phyloP scores from a whole-genome alignment of 2,113 vertebrate species.

The Hippocampus mohnikei region DNA sequence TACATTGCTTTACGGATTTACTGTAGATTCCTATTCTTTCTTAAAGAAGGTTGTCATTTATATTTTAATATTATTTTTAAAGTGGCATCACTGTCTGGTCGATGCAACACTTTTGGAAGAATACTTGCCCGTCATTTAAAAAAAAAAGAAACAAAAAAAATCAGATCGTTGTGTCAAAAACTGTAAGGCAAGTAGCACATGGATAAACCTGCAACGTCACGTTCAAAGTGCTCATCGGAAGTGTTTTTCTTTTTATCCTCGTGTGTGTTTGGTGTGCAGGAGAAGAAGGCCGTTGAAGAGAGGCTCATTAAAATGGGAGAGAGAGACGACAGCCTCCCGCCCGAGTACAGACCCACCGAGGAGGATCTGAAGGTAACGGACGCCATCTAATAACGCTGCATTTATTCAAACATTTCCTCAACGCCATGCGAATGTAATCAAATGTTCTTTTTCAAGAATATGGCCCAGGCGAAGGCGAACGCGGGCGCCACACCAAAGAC shows the following conservation, averaged over 20 bases:
- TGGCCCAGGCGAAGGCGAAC: slow-evolving; percentile 38
- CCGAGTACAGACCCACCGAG: slow-evolving; percentile 63
- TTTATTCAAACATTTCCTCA: not conserved
- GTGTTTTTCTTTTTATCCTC: not conserved
- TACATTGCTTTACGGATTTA: no score
- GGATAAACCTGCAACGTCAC: not conserved
- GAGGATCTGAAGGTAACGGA: slow-evolving; percentile 60
- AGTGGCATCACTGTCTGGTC: no score
- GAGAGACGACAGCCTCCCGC: slow-evolving; percentile 68
- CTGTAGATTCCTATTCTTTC: no score
- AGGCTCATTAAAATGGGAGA: slow-evolving; percentile 69
- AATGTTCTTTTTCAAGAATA: slow-evolving; percentile 49
- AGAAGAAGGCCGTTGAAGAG: slow-evolving; percentile 63
- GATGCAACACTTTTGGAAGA: not conserved
- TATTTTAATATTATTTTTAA: no score
- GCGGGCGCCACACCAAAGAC: slow-evolving; percentile 35
- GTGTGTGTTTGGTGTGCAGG: slow-evolving; percentile 48
- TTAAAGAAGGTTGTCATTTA: no score
- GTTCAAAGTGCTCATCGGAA: not conserved
- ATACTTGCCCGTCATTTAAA: not conserved
- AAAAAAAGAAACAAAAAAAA: no score
- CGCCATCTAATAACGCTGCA: not conserved
- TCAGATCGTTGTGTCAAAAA: not conserved
- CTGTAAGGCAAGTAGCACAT: not conserved
- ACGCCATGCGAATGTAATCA: not conserved